Conservation (phyloP, 1,140 invertebrate species). For the Drosophila murphyi region DNA sequence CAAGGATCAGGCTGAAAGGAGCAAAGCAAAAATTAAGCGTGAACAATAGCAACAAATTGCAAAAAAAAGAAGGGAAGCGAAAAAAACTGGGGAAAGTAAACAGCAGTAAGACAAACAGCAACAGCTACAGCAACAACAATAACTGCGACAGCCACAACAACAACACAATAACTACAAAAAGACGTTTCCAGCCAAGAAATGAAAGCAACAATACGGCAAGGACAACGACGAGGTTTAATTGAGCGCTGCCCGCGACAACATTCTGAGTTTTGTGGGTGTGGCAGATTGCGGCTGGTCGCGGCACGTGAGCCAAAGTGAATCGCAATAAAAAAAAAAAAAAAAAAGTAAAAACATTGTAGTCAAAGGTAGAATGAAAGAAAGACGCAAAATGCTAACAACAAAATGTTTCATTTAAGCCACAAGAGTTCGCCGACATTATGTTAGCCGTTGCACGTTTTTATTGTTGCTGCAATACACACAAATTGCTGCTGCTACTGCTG, state of each 20-base stretch:
- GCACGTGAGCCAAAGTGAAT: conserved; percentile 66
- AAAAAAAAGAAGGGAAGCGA: conserved; percentile 12
- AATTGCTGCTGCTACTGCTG: conserved; percentile 18
- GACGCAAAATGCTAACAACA: conserved; percentile 55
- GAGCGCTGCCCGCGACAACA: conserved; percentile 45
- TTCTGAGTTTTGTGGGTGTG: conserved; percentile 5
- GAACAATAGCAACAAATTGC: conserved; percentile 54
- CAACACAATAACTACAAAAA: conserved; percentile 1
- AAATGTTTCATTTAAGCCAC: conserved; percentile 60
- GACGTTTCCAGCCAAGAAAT: conserved; percentile 8
- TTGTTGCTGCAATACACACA: conserved; percentile 3
- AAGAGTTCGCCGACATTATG: conserved; percentile 50
- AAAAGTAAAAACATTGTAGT: conserved; percentile 13
- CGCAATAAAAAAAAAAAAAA: conserved; percentile 2
- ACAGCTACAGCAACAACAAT: conserved; percentile 37
- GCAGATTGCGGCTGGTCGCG: conserved; percentile 35
- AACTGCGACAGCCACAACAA: conserved; percentile 26
- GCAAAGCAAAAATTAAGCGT: conserved; percentile 16
- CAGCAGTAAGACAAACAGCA: conserved; percentile 29
- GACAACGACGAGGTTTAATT: conserved; percentile 60
- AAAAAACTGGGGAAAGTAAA: conserved; percentile 49
- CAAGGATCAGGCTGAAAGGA: conserved; percentile 29
- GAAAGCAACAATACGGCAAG: conserved; percentile 30
- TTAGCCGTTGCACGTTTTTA: conserved; percentile 27
- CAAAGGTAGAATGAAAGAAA: conserved; percentile 28